Percentiles rank a stretch among this genome's conserved stretches.
Conservation (phyloP, 35 echinoderm and acorn worm species). For the Chiridota heheva region DNA sequence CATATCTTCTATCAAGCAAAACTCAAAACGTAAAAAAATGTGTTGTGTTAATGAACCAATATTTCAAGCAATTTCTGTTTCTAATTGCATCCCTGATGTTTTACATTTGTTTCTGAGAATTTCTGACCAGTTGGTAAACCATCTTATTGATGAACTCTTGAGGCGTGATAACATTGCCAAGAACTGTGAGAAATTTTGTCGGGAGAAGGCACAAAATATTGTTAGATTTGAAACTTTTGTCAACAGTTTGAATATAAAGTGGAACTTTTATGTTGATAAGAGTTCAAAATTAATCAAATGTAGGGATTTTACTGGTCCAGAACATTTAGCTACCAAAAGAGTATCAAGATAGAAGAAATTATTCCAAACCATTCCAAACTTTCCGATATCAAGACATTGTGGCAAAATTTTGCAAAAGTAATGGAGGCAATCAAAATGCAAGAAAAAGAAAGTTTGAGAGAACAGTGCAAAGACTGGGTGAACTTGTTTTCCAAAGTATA, state of each 20-base stretch:
- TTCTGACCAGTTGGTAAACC: slow-evolving; percentile 29
- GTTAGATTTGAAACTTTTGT: slow-evolving; percentile 11
- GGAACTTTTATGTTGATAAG: slow-evolving; percentile 42
- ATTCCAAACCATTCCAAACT: slow-evolving; percentile 6
- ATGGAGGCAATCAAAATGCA: neutral
- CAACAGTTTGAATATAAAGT: slow-evolving; percentile 3
- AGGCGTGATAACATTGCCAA: neutral
- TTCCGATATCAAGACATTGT: neutral
- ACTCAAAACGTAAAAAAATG: neutral
- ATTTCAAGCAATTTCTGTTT: slow-evolving; percentile 8
- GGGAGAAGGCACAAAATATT: slow-evolving; percentile 2
- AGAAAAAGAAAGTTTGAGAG: too few species aligned
- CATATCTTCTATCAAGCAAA: neutral
- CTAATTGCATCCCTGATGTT: slow-evolving; percentile 10
- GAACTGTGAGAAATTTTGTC: slow-evolving; percentile 6
- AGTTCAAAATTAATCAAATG: neutral
- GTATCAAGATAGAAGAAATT: slow-evolving; percentile 10
- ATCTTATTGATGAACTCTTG: slow-evolving; percentile 12
- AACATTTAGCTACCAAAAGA: slow-evolving; percentile 2
- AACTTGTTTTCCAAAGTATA: slow-evolving; percentile 6
- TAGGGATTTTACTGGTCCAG: slow-evolving; percentile 24
- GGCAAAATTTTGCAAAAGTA: slow-evolving; percentile 21
- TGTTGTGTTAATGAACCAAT: neutral
- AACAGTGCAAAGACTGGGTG: slow-evolving; percentile 10
- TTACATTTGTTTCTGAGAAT: slow-evolving; percentile 8